A percentile compares a stretch with the other conserved stretches of the same genome.
Evolutionary conservation across 2,113 vertebrate genomes (phyloP).

Genomic region (Muntiacus muntjak): DNA sequence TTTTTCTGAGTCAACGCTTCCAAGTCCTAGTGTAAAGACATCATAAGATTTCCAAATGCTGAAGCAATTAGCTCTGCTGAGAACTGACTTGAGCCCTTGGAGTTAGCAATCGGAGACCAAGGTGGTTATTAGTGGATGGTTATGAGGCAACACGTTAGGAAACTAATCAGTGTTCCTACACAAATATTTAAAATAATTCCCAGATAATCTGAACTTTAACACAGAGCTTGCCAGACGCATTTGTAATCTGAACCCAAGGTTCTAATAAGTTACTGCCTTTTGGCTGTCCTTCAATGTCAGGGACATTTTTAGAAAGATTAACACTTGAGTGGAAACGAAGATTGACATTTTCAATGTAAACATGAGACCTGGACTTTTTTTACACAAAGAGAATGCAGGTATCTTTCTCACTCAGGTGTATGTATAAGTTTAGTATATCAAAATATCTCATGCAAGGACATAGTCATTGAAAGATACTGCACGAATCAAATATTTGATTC

Average conservation of each 20-base stretch:
- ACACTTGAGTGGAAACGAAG: slow-evolving; percentile 51
- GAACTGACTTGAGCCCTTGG: neutral
- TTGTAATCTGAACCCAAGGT: slow-evolving; percentile 58
- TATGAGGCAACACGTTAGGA: slow-evolving; percentile 11
- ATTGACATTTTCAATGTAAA: slow-evolving; percentile 40
- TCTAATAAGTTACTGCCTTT: slow-evolving; percentile 60
- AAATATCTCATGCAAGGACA: neutral
- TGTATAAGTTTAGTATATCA: neutral
- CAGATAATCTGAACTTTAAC: slow-evolving; percentile 62
- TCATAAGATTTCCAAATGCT: neutral
- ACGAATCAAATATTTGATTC: neutral
- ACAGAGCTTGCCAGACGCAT: slow-evolving; percentile 36
- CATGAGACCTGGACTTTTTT: neutral
- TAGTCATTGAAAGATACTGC: neutral
- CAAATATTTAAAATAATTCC: slow-evolving; percentile 71
- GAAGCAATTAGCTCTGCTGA: neutral
- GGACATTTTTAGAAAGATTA: slow-evolving; percentile 67
- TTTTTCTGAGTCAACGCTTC: slow-evolving; percentile 45
- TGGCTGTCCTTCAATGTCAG: slow-evolving; percentile 56
- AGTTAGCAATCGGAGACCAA: neutral
- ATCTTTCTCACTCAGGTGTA: neutral
- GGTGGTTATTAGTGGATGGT: slow-evolving; percentile 32
- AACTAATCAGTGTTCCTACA: slow-evolving; percentile 54
- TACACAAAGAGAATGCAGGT: neutral
- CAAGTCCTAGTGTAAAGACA: slow-evolving; percentile 10